These are phyloP conservation scores for Drosophila sordidula DNA, from an alignment of 2,888 invertebrate genomes.

Conservation along the genomic window DNA sequence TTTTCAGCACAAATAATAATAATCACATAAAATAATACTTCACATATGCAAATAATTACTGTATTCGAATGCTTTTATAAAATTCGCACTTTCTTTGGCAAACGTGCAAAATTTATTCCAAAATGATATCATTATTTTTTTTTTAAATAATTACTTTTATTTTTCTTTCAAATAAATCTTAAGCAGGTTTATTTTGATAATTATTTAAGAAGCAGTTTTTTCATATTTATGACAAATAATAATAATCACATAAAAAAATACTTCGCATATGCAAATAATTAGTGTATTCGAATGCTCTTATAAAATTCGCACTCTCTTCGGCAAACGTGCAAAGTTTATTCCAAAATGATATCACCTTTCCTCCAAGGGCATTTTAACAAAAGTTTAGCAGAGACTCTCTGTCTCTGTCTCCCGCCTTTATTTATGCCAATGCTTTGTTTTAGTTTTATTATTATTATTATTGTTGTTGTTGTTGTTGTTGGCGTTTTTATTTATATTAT, in stretches of 20 bases:
- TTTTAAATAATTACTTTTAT: too few relatives aligned
- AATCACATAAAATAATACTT: background rate
- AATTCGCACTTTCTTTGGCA: too few relatives aligned
- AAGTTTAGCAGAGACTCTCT: constrained; percentile 59
- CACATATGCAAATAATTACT: too few relatives aligned
- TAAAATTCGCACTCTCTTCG: constrained; percentile 20
- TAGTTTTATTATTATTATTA: constrained; percentile 48
- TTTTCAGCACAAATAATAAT: too few relatives aligned
- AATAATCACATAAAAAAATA: background rate
- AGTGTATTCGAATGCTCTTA: background rate
- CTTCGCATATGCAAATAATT: background rate
- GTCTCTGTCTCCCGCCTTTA: constrained; percentile 40
- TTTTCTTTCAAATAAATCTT: too few relatives aligned
- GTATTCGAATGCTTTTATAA: too few relatives aligned
- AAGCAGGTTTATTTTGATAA: too few relatives aligned
- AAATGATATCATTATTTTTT: too few relatives aligned
- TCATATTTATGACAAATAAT: too few relatives aligned
- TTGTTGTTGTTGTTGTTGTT: constrained; percentile 18
- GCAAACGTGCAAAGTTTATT: constrained; percentile 44
- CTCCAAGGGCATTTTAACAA: constrained; percentile 46
- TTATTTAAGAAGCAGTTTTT: too few relatives aligned
- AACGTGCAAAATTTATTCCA: too few relatives aligned
- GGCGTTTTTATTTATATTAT: too few relatives aligned
- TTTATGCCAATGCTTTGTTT: constrained; percentile 80
- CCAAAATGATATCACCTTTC: constrained; percentile 59